These are phyloP conservation scores for Oreocharis arfaki DNA, from an alignment of 2,113 vertebrate genomes.

Conservation along the genomic window DNA sequence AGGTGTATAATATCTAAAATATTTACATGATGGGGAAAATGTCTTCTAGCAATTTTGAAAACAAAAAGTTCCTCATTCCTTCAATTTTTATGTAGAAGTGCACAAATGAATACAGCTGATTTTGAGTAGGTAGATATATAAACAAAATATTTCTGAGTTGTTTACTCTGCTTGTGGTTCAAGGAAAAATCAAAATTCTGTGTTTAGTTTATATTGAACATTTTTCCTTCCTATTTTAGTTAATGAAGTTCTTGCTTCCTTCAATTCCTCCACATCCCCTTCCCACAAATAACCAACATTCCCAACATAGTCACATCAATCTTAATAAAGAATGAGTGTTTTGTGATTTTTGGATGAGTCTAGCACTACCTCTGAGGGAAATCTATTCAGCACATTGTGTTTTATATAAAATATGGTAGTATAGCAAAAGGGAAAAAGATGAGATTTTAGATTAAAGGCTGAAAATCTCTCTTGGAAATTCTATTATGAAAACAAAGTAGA, in stretches of 20 bases:
- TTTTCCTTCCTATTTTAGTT: neutral
- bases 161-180: neutral
- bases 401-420: neutral
- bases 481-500: neutral
- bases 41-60: neutral
- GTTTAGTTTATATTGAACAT: neutral
- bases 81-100: neutral
- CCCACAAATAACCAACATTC: neutral
- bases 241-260: neutral
- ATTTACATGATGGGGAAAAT: neutral
- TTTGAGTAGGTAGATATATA: neutral
- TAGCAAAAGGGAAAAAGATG: neutral
- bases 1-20: neutral
- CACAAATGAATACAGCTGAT: neutral
- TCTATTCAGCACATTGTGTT: neutral
- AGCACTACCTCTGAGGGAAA: neutral
- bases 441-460: neutral
- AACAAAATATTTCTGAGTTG: neutral
- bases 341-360: neutral
- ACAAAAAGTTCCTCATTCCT: neutral
- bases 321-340: neutral
- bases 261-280: neutral
- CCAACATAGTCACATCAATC: neutral
- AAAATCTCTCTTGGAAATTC: conserved; percentile 14
- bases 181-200: neutral